Base-by-base conservation (phyloP, 2,113 vertebrate species). In the Rhea pennata region DNA sequence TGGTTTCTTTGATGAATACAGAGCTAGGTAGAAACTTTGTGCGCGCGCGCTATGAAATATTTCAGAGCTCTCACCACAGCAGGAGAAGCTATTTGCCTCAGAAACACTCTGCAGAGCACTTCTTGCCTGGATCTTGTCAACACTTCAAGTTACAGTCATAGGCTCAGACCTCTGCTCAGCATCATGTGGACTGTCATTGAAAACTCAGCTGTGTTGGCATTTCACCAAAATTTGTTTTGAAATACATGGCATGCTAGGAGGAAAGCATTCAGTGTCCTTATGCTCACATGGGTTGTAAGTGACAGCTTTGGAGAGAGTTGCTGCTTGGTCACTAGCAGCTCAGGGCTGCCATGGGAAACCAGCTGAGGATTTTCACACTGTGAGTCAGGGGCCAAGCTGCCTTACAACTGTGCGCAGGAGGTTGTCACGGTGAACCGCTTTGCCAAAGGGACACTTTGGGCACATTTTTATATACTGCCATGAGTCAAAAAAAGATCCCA, bases 401-500 rank as follows among this genome's bases (percentile, higher is more conserved):
- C 1, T 62, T 44, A 44, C 23, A 69, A 27, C 29, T 20, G 14
- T 31, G 48, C 31, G 12, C 39, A 61, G 0, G 0, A 72, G 74
- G 22, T 6, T 67, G 27, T 7, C 23, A 54, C 26, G 12, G 17
- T 71, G n/a, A 84, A 12, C 11, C 12, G 48, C 11, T 15, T 40
- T 46, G 26, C 12, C 40, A 40, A 36, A 74, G 24, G 17, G 53
- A 31, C 33, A n/a, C 0, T 85, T 85, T 82, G 44, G 66, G 58
- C 15, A 40, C 27, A 77, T 36, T 42, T 82, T 59, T 67, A 9
- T 42, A 9, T 42, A 42, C 51, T 66, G 33, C 15, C 33, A 5
- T 7, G 53, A 66, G 42, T 44, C 5, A 36, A 23, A 19, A 12
- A 3, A 6, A 22, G 19, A 53, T 90, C 29, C 29, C 27, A 56